These are phyloP conservation scores for Atrina japonica DNA, from an alignment of 2,888 invertebrate species.

Conservation along the genomic window DNA sequence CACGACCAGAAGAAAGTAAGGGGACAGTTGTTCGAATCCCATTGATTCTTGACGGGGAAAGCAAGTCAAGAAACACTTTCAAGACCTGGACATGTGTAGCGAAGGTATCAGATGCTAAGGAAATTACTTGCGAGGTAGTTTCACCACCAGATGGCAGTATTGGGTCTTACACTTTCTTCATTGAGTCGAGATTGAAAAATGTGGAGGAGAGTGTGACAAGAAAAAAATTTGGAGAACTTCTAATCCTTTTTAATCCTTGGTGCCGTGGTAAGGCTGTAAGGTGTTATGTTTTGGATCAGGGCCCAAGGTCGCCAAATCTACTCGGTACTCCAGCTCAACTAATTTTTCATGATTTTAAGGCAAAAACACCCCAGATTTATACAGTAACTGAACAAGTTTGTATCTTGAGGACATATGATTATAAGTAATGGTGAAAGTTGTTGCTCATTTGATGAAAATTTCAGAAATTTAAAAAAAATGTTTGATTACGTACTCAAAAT, in stretches of 20 bases:
- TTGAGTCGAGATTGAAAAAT: conserved; percentile 62
- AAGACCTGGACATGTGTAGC: conserved; percentile 48
- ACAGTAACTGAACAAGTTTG: too few relatives aligned
- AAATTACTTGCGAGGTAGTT: conserved; percentile 48
- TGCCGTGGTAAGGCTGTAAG: conserved; percentile 89
- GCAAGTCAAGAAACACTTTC: conserved; percentile 12
- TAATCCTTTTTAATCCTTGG: conserved; percentile 96
- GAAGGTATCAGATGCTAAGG: conserved; percentile 32
- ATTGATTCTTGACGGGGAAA: conserved; percentile 30
- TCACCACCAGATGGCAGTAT: conserved; percentile 65
- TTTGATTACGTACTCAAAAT: too few relatives aligned
- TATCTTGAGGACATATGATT: too few relatives aligned
- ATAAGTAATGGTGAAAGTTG: too few relatives aligned
- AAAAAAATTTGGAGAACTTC: conserved; percentile 81
- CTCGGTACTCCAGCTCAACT: too few relatives aligned
- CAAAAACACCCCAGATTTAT: too few relatives aligned
- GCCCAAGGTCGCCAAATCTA: too few relatives aligned
- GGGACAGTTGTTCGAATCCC: conserved; percentile 64
- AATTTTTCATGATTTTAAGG: too few relatives aligned
- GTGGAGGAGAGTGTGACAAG: conserved; percentile 51
- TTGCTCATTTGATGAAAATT: too few relatives aligned
- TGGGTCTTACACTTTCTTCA: conserved; percentile 65
- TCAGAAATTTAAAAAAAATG: too few relatives aligned
- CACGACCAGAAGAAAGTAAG: conserved; percentile 71
- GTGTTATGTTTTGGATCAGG: neutral